Conservation (phyloP, 2,113 vertebrate genomes). For the Sula dactylatra region DNA sequence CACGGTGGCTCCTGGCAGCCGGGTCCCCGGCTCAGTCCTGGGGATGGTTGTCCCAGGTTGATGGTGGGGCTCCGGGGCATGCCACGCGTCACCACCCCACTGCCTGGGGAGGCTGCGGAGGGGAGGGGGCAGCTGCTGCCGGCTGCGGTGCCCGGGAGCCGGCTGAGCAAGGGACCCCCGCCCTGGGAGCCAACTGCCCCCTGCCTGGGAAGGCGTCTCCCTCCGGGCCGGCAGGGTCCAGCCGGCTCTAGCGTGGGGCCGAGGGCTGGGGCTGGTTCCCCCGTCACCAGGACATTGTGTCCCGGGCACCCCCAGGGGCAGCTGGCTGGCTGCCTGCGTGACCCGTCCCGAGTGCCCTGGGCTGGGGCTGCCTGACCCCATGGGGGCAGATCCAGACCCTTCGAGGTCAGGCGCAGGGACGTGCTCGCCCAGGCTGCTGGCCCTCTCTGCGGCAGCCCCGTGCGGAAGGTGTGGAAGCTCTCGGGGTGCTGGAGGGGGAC, state of each 20-base stretch:
- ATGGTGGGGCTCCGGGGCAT: not conserved
- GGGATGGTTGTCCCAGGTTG: too few species aligned
- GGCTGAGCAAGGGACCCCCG: not conserved
- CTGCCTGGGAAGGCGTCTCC: not conserved
- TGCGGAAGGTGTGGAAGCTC: not conserved
- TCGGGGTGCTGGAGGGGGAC: rapidly evolving
- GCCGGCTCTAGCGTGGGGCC: not conserved
- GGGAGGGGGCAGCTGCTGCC: not conserved
- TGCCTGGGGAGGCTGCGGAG: not conserved
- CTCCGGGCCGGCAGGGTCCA: not conserved
- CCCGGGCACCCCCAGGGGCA: too few species aligned
- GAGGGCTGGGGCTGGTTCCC: not conserved
- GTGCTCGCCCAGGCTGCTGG: rapidly evolving
- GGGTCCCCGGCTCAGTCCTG: not conserved
- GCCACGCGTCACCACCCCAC: not conserved
- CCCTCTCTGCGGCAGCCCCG: rapidly evolving
- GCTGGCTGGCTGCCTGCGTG: rapidly evolving
- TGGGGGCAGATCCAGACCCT: not conserved
- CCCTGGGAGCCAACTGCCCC: not conserved
- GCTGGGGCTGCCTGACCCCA: not conserved
- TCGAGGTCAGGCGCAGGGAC: not conserved
- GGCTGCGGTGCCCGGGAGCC: too few species aligned
- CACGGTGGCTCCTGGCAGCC: too few species aligned
- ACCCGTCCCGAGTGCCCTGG: rapidly evolving
- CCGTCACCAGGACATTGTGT: not conserved